Percentiles rank a stretch among this genome's conserved stretches.
Conservation (phyloP, 2,888 invertebrate genomes). For the Parthenolecanium corni region DNA sequence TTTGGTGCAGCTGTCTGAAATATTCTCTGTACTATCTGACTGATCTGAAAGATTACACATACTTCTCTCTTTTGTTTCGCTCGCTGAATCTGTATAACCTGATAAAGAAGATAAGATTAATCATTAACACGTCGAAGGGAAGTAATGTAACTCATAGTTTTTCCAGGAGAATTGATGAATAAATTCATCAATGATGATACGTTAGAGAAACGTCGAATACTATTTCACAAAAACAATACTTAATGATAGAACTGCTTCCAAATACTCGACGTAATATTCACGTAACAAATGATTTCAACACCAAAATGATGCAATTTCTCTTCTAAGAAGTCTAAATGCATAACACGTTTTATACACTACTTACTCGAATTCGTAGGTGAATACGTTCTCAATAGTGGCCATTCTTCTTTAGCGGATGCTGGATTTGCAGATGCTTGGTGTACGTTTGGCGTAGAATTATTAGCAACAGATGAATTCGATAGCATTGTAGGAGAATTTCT, state of each 20-base stretch:
- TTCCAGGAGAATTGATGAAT: too few relatives aligned
- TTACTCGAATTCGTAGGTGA: slow-evolving; percentile 20
- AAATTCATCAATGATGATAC: too few relatives aligned
- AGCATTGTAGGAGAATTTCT: slow-evolving; percentile 58
- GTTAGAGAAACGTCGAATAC: too few relatives aligned
- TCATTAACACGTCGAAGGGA: too few relatives aligned
- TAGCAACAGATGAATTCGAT: slow-evolving; percentile 29
- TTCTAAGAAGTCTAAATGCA: too few relatives aligned
- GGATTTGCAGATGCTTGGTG: neutral
- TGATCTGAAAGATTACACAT: slow-evolving; percentile 8
- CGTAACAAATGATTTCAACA: too few relatives aligned
- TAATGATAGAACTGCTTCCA: too few relatives aligned
- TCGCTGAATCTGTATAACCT: slow-evolving; percentile 17
- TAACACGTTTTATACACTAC: too few relatives aligned
- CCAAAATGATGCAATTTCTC: too few relatives aligned
- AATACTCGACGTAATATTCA: too few relatives aligned
- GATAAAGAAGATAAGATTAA: neutral
- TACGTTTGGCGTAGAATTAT: neutral
- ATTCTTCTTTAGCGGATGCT: slow-evolving; percentile 5
- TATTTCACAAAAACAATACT: too few relatives aligned
- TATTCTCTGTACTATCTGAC: slow-evolving; percentile 20
- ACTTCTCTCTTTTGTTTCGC: slow-evolving; percentile 11
- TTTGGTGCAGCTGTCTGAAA: slow-evolving; percentile 6
- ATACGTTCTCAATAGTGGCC: slow-evolving; percentile 11
- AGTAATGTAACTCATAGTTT: too few relatives aligned